Conservation (phyloP, 2,113 vertebrate genomes). For the Myotis davidii region DNA sequence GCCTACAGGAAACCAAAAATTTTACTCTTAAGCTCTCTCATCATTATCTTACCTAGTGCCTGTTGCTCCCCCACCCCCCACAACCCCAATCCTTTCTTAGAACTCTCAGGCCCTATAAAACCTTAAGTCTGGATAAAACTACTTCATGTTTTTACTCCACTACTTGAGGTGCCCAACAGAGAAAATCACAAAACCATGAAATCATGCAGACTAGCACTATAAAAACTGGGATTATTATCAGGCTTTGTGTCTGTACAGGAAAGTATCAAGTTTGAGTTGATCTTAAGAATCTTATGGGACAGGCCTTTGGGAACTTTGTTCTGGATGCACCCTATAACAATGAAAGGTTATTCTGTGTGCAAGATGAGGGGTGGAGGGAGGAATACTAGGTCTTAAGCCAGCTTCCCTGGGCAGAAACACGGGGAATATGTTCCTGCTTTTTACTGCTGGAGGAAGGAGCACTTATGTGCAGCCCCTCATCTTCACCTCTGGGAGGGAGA, state of each 20-base stretch:
- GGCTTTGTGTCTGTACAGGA: not conserved
- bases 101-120: not conserved
- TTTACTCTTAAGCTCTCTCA: not conserved
- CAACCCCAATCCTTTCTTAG: not conserved
- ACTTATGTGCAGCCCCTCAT: not conserved
- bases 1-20: not conserved
- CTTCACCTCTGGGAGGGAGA: not conserved
- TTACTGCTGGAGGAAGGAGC: not conserved
- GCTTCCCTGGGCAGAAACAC: not conserved
- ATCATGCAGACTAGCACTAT: not conserved
- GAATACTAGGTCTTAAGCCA: not conserved
- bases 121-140: not conserved
- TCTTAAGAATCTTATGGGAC: not conserved
- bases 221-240: not conserved
- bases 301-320: not conserved
- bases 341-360: not conserved
- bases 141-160: not conserved
- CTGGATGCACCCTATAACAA: not conserved
- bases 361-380: not conserved
- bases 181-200: not conserved
- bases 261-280: not conserved
- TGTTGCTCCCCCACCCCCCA: not conserved
- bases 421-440: not conserved
- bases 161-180: not conserved
- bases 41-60: not conserved